Evolutionary conservation across 2,113 vertebrate species (phyloP).

Genomic region (Ailuropoda melanoleuca): DNA sequence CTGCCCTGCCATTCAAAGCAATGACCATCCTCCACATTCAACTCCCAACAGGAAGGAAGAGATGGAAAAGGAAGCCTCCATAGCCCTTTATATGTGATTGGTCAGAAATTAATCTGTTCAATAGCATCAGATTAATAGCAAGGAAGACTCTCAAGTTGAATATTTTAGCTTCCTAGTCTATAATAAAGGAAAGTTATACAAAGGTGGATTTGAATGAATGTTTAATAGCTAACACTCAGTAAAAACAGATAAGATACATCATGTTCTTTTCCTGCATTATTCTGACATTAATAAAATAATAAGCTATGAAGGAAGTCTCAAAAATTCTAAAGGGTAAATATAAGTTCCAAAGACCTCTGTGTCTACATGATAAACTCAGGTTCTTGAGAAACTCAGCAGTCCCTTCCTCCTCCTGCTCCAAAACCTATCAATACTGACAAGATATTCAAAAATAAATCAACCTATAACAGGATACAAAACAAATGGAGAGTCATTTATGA

Average conservation of each 20-base stretch:
- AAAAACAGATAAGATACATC: background rate
- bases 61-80: background rate
- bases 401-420: background rate
- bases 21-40: background rate
- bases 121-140: background rate
- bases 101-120: background rate
- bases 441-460: background rate
- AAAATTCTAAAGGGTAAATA: background rate
- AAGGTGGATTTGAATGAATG: background rate
- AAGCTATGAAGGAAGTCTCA: background rate
- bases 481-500: background rate
- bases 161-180: background rate
- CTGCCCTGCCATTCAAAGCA: background rate
- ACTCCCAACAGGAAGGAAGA: background rate
- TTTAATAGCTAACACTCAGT: background rate
- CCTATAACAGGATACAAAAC: background rate
- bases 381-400: background rate
- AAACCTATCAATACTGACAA: background rate
- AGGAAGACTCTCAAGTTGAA: background rate
- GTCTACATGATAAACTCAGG: background rate
- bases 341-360: background rate
- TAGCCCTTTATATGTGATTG: background rate
- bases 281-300: background rate
- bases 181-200: background rate
- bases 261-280: background rate